phyloP scores from a whole-genome alignment of 2,888 invertebrate species.

The Conus canariensis region DNA sequence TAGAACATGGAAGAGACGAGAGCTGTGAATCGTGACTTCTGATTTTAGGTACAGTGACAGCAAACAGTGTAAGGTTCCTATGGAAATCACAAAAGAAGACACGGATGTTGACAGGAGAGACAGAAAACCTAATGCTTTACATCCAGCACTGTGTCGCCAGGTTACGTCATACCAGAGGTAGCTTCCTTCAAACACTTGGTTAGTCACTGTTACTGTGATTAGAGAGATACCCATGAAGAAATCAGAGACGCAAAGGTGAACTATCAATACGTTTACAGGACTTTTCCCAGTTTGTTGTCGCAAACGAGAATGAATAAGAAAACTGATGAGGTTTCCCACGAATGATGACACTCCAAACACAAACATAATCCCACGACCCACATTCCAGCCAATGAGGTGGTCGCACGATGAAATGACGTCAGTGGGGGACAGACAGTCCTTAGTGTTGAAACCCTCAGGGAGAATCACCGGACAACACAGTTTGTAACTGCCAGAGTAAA shows the following conservation, averaged over 20 bases:
- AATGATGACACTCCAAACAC: conserved; percentile 29
- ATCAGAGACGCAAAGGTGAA: conserved; percentile 39
- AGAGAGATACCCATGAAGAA: conserved; percentile 45
- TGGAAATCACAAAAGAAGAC: conserved; percentile 38
- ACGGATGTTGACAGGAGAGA: conserved; percentile 44
- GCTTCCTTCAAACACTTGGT: conserved; percentile 35
- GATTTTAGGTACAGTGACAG: conserved; percentile 83
- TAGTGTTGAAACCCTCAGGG: background rate
- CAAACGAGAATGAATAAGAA: background rate
- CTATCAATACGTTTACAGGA: conserved; percentile 38
- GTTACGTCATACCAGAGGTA: conserved; percentile 33
- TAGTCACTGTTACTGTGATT: conserved; percentile 39
- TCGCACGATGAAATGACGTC: conserved; percentile 45
- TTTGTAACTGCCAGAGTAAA: conserved; percentile 7
- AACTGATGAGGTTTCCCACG: conserved; percentile 35
- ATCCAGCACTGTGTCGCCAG: conserved; percentile 37
- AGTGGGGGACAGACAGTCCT: conserved; percentile 38
- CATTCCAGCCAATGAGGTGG: conserved; percentile 25
- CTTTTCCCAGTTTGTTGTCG: no score
- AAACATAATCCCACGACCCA: conserved; percentile 29
- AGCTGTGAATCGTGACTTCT: conserved; percentile 61
- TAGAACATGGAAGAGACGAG: conserved; percentile 56
- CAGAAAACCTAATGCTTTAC: conserved; percentile 41
- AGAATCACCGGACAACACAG: background rate
- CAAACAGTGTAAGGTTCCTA: conserved; percentile 77